Evolutionary conservation across 1,140 invertebrate species (phyloP).

Genomic region (Leptinotarsa texana): DNA sequence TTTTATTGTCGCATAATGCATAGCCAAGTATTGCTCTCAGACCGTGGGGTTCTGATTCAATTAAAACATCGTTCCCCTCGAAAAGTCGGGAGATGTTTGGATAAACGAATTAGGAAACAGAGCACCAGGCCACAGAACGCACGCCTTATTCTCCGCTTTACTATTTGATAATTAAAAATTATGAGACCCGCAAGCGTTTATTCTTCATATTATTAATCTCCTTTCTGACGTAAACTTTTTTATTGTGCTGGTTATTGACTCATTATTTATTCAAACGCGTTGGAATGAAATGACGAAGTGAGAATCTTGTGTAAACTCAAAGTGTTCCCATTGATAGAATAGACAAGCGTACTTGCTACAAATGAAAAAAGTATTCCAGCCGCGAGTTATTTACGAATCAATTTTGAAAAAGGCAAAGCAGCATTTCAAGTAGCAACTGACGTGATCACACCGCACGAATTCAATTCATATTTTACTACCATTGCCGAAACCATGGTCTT

Average conservation of each 20-base stretch:
- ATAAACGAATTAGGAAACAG: slow-evolving; percentile 46
- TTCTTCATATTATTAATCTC: slow-evolving; percentile 23
- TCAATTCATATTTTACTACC: too few species aligned
- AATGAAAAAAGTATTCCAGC: too few species aligned
- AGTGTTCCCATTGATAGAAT: too few species aligned
- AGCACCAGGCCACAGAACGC: slow-evolving; percentile 36
- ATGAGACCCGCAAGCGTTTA: slow-evolving; percentile 29
- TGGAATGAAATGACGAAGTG: too few species aligned
- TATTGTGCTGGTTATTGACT: background rate
- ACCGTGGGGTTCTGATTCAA: slow-evolving; percentile 31
- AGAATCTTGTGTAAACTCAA: too few species aligned
- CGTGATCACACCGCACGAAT: too few species aligned
- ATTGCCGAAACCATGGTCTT: too few species aligned
- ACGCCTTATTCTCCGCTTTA: slow-evolving; percentile 32
- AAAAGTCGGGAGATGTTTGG: slow-evolving; percentile 40
- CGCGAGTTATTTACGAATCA: too few species aligned
- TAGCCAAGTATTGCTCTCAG: slow-evolving; percentile 17
- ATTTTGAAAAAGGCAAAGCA: too few species aligned
- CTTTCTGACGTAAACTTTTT: background rate
- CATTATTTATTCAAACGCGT: too few species aligned
- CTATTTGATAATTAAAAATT: slow-evolving; percentile 46
- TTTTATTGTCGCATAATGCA: slow-evolving; percentile 37
- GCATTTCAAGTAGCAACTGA: too few species aligned
- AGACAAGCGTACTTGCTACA: too few species aligned
- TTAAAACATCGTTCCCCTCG: slow-evolving; percentile 35